phyloP scores from a whole-genome alignment of 2,888 invertebrate species.

The Caenorhabditis sulstoni region DNA sequence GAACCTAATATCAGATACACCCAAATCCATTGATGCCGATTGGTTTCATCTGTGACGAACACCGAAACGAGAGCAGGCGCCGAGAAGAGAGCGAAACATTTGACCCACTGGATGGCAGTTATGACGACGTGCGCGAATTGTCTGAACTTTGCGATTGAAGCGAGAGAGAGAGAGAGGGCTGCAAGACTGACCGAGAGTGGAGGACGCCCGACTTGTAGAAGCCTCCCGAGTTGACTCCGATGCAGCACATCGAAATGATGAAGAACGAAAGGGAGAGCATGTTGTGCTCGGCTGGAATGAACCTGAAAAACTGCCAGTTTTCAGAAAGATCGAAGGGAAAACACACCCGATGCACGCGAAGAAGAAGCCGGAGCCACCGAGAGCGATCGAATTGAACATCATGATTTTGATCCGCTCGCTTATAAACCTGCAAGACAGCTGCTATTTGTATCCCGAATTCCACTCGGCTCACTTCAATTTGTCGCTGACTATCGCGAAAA shows the following conservation, averaged over 20 bases:
- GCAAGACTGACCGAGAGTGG: conserved; percentile 41
- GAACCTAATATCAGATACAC: conserved; percentile 34
- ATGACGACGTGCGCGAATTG: conserved; percentile 65
- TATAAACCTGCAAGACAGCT: conserved; percentile 45
- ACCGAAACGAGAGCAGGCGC: conserved; percentile 68
- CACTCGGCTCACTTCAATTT: conserved; percentile 56
- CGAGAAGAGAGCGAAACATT: conserved; percentile 68
- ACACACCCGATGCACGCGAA: conserved; percentile 49
- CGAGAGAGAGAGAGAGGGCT: neutral
- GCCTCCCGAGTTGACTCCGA: conserved; percentile 42
- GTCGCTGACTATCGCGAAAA: conserved; percentile 67
- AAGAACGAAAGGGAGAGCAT: conserved; percentile 15
- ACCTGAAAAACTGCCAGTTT: conserved; percentile 18
- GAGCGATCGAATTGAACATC: conserved; percentile 50
- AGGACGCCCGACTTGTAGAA: conserved; percentile 45
- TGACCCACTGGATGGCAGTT: conserved; percentile 69
- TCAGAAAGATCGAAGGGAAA: too few species aligned
- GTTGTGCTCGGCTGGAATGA: conserved; percentile 40
- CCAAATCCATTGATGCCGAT: conserved; percentile 45
- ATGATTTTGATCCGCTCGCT: conserved; percentile 41
- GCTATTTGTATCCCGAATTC: neutral
- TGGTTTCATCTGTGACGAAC: conserved; percentile 63
- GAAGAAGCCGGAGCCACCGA: conserved; percentile 44
- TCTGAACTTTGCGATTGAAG: conserved; percentile 33
- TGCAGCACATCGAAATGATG: conserved; percentile 33